Evolutionary conservation across 2,113 vertebrate genomes (phyloP), one percentile per base, ranked within the genome.

Genomic region (Bostrychus sinensis): DNA sequence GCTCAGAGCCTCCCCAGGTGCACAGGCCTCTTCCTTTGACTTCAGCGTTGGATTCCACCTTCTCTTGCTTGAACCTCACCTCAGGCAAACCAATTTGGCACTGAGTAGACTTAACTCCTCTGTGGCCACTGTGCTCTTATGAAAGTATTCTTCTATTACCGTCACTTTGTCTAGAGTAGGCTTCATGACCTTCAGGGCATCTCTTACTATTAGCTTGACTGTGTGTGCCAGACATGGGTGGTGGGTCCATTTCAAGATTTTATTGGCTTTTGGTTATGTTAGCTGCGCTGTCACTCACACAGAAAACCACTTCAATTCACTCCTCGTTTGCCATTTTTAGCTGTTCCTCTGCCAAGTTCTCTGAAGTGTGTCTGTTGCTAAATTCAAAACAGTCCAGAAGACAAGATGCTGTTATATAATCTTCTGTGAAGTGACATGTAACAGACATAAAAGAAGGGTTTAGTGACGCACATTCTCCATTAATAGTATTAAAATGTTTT

Each of bases 351-450:
- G 70, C 67, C 14, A 83, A 36, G 66, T 83, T 80, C 6, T 75
- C 78, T 25, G 70, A 55, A n/a, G 78, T 82, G 64, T 83, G 78
- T 68, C 68, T 78, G 32, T 85, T 66, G 12, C 25, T 70, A 1
- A 82, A 82, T 56, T 80, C 73, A 80, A 82, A 86, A 34, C 77
- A 86, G n/a, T 70, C 71, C 9, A 79, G 57, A 37, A 75, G 60
- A 54, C 62, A 78, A 5, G 66, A 70, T 16, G 34, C 22, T 48
- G 66, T 78, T 28, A 63, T 48, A 20, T 23, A 75, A 10, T 72
- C 16, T 77, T 79, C 68, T 32, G 77, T 43, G 20, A 78, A 79
- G 60, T 84, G 84, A 7, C 74, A 81, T 22, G 66, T 86, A 28
- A 75, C 66, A 11, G 66, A 74, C 70, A 79, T 37, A 50, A 22